Base-by-base conservation (phyloP, 2,888 invertebrate genomes). In the Pyrrhia umbra region DNA sequence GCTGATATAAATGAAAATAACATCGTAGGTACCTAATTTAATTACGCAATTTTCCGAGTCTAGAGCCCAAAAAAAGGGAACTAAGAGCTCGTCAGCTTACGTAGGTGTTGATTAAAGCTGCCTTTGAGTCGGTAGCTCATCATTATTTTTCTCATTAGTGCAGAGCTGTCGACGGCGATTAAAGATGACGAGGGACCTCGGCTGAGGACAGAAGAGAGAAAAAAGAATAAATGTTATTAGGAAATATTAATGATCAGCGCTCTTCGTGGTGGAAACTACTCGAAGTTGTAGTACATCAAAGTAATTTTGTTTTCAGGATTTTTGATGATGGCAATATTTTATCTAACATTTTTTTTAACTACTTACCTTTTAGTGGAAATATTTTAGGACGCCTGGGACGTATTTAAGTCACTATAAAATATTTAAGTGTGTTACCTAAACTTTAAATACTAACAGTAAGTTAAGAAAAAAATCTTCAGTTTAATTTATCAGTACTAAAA, bases 111-210 rank as follows among this genome's bases (percentile, higher is more conserved):
- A 92, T 92, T 92, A 90, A 85, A 70, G 81, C 83, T 59, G 63
- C 85, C 85, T 88, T 85, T 87, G 88, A 88, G 82, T 81, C 82
- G 64, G 79, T 77, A 70, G 83, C 84, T 85, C 89, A 87, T 93
- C 93, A 92, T 93, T 93, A 93, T 93, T 92, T 93, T 92, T 92
- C 93, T 93, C 93, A 93, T 93, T 93, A 93, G 90, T 81, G 88
- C 85, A 77, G 85, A 84, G 83, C 89, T 90, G 92, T 89, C 88
- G 86, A 85, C 85, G 77, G 75, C 89, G 91, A 90, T 91, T 92
- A 90, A 89, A 88, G 88, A 87, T 87, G 90, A 91, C 83, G 89
- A 85, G 83, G 79, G 77, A 70, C 65, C 72, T 82, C 81, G 83
- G 87, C 60, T 56, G 59, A 49, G 75, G 77, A 68, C 81, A 86